Conservation (phyloP, 2,888 invertebrate genomes). For the Silvanus unidentatus region DNA sequence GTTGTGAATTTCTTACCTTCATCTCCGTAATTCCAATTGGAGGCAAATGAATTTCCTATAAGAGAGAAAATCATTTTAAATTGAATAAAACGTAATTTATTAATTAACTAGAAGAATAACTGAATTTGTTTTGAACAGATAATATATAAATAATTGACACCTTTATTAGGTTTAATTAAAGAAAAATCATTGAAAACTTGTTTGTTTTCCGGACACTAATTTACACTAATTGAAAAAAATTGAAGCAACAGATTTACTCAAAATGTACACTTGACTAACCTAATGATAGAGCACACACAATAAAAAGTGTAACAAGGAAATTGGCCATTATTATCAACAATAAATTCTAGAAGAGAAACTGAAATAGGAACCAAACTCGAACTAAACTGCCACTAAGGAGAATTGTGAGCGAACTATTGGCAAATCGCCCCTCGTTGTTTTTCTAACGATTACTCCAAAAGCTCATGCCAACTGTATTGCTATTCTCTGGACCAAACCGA, state of each 20-base stretch:
- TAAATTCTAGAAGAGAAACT: neutral
- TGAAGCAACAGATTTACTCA: no score
- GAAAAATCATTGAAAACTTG: no score
- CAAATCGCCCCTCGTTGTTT: conserved; percentile 23
- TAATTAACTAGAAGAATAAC: no score
- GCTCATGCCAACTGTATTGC: conserved; percentile 7
- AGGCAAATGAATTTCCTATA: conserved; percentile 13
- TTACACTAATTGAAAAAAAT: no score
- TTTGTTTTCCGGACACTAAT: no score
- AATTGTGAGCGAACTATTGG: conserved; percentile 23
- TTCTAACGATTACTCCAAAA: conserved; percentile 7
- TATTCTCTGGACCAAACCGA: neutral
- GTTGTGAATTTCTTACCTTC: conserved; percentile 24
- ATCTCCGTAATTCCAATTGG: conserved; percentile 19
- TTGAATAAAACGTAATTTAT: no score
- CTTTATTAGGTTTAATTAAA: no score
- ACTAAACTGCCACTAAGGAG: conserved; percentile 21
- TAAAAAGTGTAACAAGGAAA: conserved; percentile 3
- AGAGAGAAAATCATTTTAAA: conserved; percentile 10
- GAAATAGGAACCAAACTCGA: conserved; percentile 5
- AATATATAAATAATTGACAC: neutral
- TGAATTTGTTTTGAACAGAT: neutral
- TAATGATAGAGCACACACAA: conserved; percentile 1
- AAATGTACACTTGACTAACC: conserved; percentile 8
- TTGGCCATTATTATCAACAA: conserved; percentile 9